Evolutionary conservation across 2,113 vertebrate species (phyloP).

Genomic region (Nothobranchius kuhntae): DNA sequence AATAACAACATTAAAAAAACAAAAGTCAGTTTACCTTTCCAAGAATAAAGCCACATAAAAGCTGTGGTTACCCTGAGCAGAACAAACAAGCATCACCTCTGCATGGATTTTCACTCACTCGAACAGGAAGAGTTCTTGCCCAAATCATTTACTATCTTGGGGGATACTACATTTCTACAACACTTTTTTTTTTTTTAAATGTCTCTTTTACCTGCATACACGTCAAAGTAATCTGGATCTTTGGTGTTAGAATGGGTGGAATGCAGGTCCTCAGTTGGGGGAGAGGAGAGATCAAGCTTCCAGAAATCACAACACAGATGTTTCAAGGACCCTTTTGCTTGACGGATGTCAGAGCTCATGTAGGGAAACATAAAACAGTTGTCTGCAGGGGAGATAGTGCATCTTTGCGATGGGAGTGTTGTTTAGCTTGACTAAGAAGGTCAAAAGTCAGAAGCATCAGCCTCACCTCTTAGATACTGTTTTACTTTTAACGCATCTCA

Average conservation of each 20-base stretch:
- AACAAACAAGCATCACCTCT: too few relatives aligned
- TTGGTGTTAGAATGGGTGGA: slow-evolving; percentile 65
- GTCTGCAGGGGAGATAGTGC: slow-evolving; percentile 32
- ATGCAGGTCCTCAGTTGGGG: slow-evolving; percentile 53
- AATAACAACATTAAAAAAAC: background rate
- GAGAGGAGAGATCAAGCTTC: slow-evolving; percentile 45
- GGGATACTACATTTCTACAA: background rate
- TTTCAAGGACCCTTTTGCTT: slow-evolving; percentile 53
- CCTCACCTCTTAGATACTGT: slow-evolving; percentile 5
- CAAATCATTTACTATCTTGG: background rate
- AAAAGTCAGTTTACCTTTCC: background rate
- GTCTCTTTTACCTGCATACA: slow-evolving; percentile 52
- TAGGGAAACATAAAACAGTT: slow-evolving; percentile 57
- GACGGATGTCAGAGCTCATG: slow-evolving; percentile 62
- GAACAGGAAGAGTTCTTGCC: background rate
- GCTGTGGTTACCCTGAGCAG: too few relatives aligned
- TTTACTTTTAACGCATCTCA: slow-evolving; percentile 24
- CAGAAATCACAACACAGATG: slow-evolving; percentile 70
- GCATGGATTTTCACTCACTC: background rate
- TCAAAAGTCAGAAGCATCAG: slow-evolving; percentile 41
- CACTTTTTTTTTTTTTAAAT: slow-evolving; percentile 2
- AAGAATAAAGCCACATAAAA: too few relatives aligned
- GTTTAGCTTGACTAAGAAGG: slow-evolving; percentile 40
- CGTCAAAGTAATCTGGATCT: slow-evolving; percentile 51
- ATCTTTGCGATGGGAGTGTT: slow-evolving; percentile 35